phyloP scores from a whole-genome alignment of 2,797 vertebrate genomes.

The Anniella stebbinsi region DNA sequence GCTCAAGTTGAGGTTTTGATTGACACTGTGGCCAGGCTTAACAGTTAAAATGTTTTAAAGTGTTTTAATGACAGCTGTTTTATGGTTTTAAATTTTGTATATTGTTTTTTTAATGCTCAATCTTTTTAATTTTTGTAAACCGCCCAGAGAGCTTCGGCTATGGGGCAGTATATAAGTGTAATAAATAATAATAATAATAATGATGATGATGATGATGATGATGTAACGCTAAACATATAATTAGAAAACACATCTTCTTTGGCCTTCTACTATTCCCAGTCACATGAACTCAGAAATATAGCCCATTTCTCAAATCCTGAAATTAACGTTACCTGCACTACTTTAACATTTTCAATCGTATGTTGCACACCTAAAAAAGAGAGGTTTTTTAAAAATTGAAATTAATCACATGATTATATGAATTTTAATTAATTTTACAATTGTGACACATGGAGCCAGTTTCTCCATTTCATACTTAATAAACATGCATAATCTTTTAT shows the following conservation, averaged over 20 bases:
- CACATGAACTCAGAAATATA: neutral
- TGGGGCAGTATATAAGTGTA: too few relatives aligned
- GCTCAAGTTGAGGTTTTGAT: too few relatives aligned
- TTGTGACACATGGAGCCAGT: neutral
- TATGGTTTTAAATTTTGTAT: too few relatives aligned
- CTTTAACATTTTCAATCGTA: neutral
- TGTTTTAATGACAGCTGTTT: too few relatives aligned
- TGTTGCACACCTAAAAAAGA: slow-evolving; percentile 10
- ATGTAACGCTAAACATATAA: too few relatives aligned
- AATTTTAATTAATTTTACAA: neutral
- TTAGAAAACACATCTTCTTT: neutral
- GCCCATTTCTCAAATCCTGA: neutral
- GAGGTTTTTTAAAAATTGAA: neutral
- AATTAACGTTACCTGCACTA: neutral
- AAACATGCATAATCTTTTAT: neutral
- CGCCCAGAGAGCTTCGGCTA: too few relatives aligned
- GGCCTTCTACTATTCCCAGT: neutral
- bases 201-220: too few relatives aligned
- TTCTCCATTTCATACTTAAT: neutral
- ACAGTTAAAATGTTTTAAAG: too few relatives aligned
- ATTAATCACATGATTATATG: neutral
- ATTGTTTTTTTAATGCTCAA: too few relatives aligned
- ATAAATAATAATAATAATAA: too few relatives aligned
- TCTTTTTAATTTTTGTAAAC: too few relatives aligned
- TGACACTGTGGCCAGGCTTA: too few relatives aligned